These are phyloP conservation scores for Turritopsis rubra DNA, from an alignment of 30 jellyfish, hydroid and myxozoan genomes.

Conservation along the genomic window DNA sequence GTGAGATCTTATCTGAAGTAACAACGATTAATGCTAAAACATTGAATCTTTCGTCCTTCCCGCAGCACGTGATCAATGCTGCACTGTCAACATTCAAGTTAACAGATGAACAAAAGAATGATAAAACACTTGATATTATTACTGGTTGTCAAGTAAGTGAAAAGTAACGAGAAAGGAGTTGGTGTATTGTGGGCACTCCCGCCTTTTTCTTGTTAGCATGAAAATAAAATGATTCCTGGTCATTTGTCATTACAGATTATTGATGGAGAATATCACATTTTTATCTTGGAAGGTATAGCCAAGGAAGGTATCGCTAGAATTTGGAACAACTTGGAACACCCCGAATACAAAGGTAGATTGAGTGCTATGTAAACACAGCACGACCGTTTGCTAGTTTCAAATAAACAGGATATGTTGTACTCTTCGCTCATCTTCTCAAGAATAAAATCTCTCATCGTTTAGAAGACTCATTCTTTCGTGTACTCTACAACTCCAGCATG, in stretches of 20 bases:
- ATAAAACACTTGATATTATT: conserved; percentile 53
- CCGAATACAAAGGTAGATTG: conserved; percentile 24
- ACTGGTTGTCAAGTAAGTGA: conserved; percentile 83
- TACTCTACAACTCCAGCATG: conserved; percentile 63
- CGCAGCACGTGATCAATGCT: conserved; percentile 64
- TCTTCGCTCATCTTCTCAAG: too few species aligned
- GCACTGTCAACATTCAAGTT: conserved; percentile 81
- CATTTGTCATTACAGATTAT: conserved; percentile 39
- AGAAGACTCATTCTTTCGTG: conserved; percentile 11
- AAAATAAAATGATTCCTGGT: neutral
- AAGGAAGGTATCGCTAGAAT: conserved; percentile 37
- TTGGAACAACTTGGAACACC: conserved; percentile 58
- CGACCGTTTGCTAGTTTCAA: too few species aligned
- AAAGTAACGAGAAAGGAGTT: neutral
- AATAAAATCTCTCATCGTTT: too few species aligned
- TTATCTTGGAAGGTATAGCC: conserved; percentile 74
- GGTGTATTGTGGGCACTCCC: conserved; percentile 2
- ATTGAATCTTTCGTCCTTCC: conserved; percentile 48
- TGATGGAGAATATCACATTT: conserved; percentile 75
- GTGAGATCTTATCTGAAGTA: conserved; percentile 35
- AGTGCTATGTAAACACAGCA: too few species aligned
- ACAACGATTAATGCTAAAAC: conserved; percentile 51
- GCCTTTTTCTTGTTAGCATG: neutral
- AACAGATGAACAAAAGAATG: conserved; percentile 48
- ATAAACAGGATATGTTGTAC: too few species aligned